Evolutionary conservation across 2,797 vertebrate genomes (phyloP).

Genomic region (Discoglossus pictus): DNA sequence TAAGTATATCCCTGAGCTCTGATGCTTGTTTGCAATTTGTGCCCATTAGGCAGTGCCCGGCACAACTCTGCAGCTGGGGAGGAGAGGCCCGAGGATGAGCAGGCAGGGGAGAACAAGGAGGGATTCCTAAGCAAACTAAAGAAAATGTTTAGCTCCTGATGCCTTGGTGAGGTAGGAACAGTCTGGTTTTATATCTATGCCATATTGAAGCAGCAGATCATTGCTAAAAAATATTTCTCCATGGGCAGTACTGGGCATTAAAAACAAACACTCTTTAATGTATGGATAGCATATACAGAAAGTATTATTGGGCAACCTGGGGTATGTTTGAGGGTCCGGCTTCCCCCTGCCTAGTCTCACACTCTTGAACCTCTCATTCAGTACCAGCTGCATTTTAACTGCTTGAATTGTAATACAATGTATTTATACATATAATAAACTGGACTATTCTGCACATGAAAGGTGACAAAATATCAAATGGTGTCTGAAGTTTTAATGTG

Average conservation of each 20-base stretch:
- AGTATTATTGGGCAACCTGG: no score
- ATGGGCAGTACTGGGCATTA: no score
- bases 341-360: conserved; percentile 37
- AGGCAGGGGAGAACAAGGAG: conserved; percentile 72
- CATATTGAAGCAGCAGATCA: not conserved
- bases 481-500: no score
- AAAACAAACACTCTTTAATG: no score
- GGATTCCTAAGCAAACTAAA: conserved; percentile 90
- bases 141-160: conserved; percentile 88
- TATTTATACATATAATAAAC: no score
- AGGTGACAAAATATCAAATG: no score
- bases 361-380: not conserved
- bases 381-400: conserved; percentile 9
- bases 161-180: conserved; percentile 81
- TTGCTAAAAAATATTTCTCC: not conserved
- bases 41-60: conserved; percentile 84
- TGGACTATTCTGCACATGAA: no score
- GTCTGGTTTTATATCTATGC: conserved; percentile 48
- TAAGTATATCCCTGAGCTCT: no score
- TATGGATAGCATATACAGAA: no score
- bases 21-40: conserved; percentile 73
- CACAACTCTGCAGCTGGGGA: conserved; percentile 72
- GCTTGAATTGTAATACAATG: no score
- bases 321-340: no score
- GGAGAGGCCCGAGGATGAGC: conserved; percentile 72